Evolutionary conservation across 2,888 invertebrate genomes (phyloP), one percentile per base, ranked within the genome.

Genomic region (Margaritifera margaritifera): DNA sequence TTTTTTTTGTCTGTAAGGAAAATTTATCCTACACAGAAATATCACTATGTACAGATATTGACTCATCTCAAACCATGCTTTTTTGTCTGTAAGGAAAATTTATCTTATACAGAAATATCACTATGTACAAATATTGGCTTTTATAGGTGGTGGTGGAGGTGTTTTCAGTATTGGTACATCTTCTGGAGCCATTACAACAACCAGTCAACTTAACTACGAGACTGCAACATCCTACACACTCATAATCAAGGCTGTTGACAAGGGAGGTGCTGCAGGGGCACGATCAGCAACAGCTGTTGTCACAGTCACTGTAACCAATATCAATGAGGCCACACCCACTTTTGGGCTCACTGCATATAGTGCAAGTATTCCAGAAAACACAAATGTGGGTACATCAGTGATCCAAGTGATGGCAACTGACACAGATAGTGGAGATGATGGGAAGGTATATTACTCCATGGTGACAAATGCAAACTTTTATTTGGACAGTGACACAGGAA

Each of bases 261-360:
- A 78, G 18, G 78, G 70, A 8, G 70, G 71, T 18, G 80, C 72
- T 6, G 53, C 78, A 11, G 70, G 79, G 15, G 72, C 78, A 0
- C 64, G 60, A 53, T 72, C 80, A 8, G 76, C 82, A 25, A 78
- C 80, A 4, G 81, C 82, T 19, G 74, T 69, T 56, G 81, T 83
- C 42, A 81, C 76, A 24, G 75, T 87, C 19, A 79, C 68, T 6
- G 72, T 87, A 51, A 69, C 42, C 4, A 82, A 86, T 64, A 69
- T 78, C 15, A 87, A 87, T 60, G 86, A 87, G 72, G 79, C 80
- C 64, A 66, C 54, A 51, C 87, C 87, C 4, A 54, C 66, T 20
- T 86, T 85, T 59, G 64, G 54, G 6, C 60, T 66, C 11, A 50
- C 64, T 53, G 61, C 71, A 25, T 75, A 73, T 62, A 56, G 73